Evolutionary conservation across 2,888 invertebrate genomes (phyloP), one percentile per base, ranked within the genome.

Genomic region (Drosophila seclusa): DNA sequence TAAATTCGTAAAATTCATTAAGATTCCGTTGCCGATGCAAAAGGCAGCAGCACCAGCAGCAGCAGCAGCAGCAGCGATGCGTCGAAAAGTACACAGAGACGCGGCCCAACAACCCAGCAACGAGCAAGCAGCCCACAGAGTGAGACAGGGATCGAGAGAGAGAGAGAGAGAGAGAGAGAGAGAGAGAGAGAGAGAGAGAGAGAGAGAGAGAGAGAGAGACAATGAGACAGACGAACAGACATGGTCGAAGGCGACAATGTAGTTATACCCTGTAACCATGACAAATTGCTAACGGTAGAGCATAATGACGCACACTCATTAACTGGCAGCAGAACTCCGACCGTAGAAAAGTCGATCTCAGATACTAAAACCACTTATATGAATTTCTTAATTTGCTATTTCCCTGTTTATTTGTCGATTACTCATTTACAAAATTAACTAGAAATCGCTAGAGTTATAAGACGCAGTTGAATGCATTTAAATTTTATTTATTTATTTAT

Each of bases 1-100:
- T 89, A 86, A 86, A 86, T 89, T 86, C 86, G 90, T 89, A 89
- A 89, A 86, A 86, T 86, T 86, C 90, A 86, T 86, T 86, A 86
- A 86, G 90, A 86, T 89, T 86, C 86, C 86, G 85, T 85, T 85
- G 84, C 87, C 89, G 87, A 87, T 89, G 84, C 89, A 73, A 73
- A 64, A 76, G 76, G 70, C 79, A 73, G 55, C 68, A 64, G 42
- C 32, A 61, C 21, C 63, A 64, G 18, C 48, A 48, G 18, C 58
- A 53, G 36, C 48, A 49, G 10, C 21, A 21, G 21, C 21, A 45
- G 66, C 61, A 62, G 73, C 76, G 61, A 49, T 27, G 49, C 45
- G 24, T 48, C 54, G 60, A 76, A 76, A 64, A 61, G n/a, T 29
- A 54, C 68, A 31, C 66, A 42, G 55, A 21, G 40, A n/a, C 38